These are phyloP conservation scores for Brachyalestes nurse DNA, from an alignment of 2,797 vertebrate species.

Conservation along the genomic window DNA sequence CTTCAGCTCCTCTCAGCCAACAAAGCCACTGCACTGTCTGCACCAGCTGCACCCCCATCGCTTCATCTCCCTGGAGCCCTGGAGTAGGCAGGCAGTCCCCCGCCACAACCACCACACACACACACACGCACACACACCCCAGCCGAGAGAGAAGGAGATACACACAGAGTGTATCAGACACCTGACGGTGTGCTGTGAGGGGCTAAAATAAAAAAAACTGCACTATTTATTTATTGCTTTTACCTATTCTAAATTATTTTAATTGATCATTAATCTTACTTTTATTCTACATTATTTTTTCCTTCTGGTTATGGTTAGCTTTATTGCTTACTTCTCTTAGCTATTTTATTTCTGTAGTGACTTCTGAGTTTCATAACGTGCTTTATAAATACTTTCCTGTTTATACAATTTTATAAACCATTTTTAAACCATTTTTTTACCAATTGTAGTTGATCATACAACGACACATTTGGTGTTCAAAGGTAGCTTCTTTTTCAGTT, in stretches of 20 bases:
- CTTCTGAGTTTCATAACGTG: too few species aligned
- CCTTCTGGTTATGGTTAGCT: too few species aligned
- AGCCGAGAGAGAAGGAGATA: background rate
- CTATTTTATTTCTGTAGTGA: too few species aligned
- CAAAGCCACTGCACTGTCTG: constrained; percentile 46
- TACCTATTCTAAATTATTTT: background rate
- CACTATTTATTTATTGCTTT: background rate
- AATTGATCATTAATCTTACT: too few species aligned
- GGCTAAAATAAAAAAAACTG: background rate
- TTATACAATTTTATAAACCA: too few species aligned
- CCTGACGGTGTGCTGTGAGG: background rate
- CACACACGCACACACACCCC: background rate
- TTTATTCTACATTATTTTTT: too few species aligned
- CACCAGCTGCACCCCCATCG: constrained; percentile 43
- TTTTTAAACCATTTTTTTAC: too few species aligned
- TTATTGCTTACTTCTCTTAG: too few species aligned
- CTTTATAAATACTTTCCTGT: too few species aligned
- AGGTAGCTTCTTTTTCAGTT: too few species aligned
- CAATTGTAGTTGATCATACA: too few species aligned
- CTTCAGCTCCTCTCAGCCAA: constrained; percentile 42
- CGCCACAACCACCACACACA: constrained; percentile 43
- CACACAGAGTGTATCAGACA: constrained; percentile 17
- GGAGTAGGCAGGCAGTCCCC: constrained; percentile 24
- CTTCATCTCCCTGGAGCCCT: constrained; percentile 7
- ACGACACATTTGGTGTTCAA: too few species aligned